phyloP scores from a whole-genome alignment of 2,888 invertebrate genomes.

The Tanypteryx hageni region DNA sequence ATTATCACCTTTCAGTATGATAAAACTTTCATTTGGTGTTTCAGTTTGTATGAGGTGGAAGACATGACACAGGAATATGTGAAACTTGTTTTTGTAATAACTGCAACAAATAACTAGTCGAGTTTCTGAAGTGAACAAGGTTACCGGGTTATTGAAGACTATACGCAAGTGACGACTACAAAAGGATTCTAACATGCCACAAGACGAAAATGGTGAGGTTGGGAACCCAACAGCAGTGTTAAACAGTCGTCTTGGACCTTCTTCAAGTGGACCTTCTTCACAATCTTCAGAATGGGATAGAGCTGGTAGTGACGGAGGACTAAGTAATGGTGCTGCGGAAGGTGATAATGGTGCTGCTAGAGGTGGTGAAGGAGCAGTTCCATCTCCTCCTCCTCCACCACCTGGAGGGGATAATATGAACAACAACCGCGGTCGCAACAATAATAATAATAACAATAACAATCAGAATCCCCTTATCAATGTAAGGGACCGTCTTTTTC shows the following conservation, averaged over 20 bases:
- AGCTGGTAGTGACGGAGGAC: conserved; percentile 28
- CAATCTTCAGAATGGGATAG: conserved; percentile 43
- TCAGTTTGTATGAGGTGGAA: conserved; percentile 28
- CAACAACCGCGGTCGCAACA: conserved; percentile 64
- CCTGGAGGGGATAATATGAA: conserved; percentile 64
- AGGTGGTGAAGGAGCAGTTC: conserved; percentile 45
- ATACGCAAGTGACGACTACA: conserved; percentile 27
- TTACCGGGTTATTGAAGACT: conserved; percentile 30
- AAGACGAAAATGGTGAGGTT: conserved; percentile 62
- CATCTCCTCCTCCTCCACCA: conserved; percentile 56
- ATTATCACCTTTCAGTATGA: neutral
- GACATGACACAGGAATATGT: conserved; percentile 42
- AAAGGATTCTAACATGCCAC: conserved; percentile 53
- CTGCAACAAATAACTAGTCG: neutral
- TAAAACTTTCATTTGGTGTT: conserved; percentile 36
- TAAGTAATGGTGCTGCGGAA: conserved; percentile 56
- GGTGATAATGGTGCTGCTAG: conserved; percentile 47
- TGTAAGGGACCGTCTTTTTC: conserved; percentile 94
- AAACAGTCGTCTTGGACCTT: conserved; percentile 35
- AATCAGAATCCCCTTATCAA: conserved; percentile 87
- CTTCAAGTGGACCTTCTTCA: conserved; percentile 5
- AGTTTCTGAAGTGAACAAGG: neutral
- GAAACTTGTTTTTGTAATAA: conserved; percentile 17
- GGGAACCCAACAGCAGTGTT: conserved; percentile 54
- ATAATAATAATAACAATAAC: conserved; percentile 73